Percentiles rank a stretch among this genome's conserved stretches.
Evolutionary conservation across 2,113 vertebrate genomes (phyloP).

Genomic region (Narcine bancroftii): DNA sequence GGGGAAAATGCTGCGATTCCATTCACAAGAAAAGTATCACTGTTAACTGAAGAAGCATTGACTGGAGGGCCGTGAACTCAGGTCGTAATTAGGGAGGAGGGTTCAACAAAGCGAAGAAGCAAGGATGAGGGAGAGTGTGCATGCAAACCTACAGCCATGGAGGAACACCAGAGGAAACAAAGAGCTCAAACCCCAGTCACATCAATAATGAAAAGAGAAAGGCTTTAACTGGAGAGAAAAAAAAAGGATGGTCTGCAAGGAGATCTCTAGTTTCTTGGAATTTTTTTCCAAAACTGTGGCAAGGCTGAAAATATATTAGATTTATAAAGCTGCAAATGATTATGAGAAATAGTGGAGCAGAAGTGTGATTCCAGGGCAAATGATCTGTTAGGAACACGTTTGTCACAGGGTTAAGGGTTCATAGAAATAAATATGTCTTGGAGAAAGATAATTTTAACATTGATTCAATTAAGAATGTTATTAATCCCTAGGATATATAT

Average conservation of each 20-base stretch:
- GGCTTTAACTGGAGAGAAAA: constrained; percentile 39
- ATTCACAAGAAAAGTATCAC: background rate
- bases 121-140: constrained; percentile 63
- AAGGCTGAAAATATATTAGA: background rate
- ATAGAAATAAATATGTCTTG: background rate
- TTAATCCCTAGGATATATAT: too few species aligned
- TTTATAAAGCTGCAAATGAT: background rate
- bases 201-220: constrained; percentile 22
- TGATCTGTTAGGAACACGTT: background rate
- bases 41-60: background rate
- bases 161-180: constrained; percentile 46
- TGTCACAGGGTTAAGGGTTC: background rate
- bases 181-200: constrained; percentile 44
- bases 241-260: background rate
- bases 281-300: background rate
- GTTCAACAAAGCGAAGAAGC: constrained; percentile 49
- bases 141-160: constrained; percentile 44
- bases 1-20: background rate
- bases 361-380: background rate
- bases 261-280: background rate
- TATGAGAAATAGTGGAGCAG: background rate
- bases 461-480: too few species aligned
- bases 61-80: background rate
- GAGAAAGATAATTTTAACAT: background rate
- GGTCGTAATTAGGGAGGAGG: constrained; percentile 41